Conservation (phyloP, 2,888 invertebrate genomes). For the Polymixis flavicincta region DNA sequence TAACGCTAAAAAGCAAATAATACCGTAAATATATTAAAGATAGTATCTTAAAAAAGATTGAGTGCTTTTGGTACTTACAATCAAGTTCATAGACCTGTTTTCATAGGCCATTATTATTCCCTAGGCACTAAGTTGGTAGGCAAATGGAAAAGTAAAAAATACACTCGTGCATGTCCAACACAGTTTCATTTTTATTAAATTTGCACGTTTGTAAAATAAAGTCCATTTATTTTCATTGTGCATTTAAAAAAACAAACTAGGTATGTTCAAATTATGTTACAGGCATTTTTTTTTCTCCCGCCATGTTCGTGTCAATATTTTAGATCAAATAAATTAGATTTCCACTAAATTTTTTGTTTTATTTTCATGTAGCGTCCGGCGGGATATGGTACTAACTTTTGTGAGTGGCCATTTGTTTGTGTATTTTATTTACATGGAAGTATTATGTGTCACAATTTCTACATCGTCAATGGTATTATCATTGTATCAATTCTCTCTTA, state of each 20-base stretch:
- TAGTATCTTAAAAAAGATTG: neutral
- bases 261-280: conserved; percentile 8
- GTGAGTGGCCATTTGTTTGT: neutral
- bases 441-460: neutral
- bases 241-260: neutral
- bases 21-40: neutral
- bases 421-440: neutral
- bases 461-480: neutral
- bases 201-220: conserved; percentile 8
- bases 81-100: conserved; percentile 14
- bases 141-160: conserved; percentile 6
- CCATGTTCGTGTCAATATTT: conserved; percentile 11
- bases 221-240: conserved; percentile 12
- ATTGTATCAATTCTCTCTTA: neutral
- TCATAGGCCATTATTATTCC: neutral
- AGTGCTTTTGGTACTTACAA: neutral
- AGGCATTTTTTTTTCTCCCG: neutral
- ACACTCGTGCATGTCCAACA: neutral
- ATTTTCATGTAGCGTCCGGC: neutral
- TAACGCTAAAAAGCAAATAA: neutral
- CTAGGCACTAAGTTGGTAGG: too few species aligned
- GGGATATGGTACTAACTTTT: neutral
- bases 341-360: neutral
- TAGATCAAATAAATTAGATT: neutral
- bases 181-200: conserved; percentile 13